These are phyloP conservation scores for Microctenopoma lineatum DNA, from an alignment of 2,797 vertebrate species.

Conservation along the genomic window DNA sequence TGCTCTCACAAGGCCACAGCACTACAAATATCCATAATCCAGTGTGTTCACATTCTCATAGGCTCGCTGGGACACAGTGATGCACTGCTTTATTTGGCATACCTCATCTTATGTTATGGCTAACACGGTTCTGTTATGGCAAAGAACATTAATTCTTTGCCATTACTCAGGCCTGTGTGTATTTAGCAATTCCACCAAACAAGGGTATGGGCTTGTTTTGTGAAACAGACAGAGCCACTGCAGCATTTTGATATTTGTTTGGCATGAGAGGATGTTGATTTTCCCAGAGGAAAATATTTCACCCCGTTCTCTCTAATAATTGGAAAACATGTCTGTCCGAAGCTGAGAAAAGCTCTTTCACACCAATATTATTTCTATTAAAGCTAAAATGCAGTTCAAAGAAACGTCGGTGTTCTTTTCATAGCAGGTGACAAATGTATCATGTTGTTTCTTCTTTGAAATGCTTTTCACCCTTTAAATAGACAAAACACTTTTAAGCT, in stretches of 20 bases:
- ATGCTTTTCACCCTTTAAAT: slow-evolving; percentile 16
- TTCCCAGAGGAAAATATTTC: slow-evolving; percentile 74
- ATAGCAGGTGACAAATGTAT: slow-evolving; percentile 3
- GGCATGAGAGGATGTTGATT: slow-evolving; percentile 55
- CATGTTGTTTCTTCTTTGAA: slow-evolving; percentile 14
- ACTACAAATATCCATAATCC: slow-evolving; percentile 52
- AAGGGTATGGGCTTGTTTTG: slow-evolving; percentile 64
- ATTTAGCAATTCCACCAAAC: slow-evolving; percentile 52
- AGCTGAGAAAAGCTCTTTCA: slow-evolving; percentile 66
- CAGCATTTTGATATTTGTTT: slow-evolving; percentile 58
- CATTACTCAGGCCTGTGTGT: slow-evolving; percentile 39
- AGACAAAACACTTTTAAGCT: slow-evolving; percentile 1
- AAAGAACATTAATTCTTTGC: slow-evolving; percentile 40
- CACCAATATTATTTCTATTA: background rate
- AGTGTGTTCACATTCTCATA: slow-evolving; percentile 41
- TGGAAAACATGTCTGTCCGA: slow-evolving; percentile 68
- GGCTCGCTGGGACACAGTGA: slow-evolving; percentile 33
- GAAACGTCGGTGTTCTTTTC: background rate
- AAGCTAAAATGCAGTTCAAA: slow-evolving; percentile 1
- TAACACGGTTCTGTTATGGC: slow-evolving; percentile 43
- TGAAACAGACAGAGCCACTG: slow-evolving; percentile 65
- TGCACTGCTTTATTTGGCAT: slow-evolving; percentile 71
- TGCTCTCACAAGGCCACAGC: slow-evolving; percentile 55
- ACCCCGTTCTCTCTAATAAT: slow-evolving; percentile 59
- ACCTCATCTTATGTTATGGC: slow-evolving; percentile 73